These are phyloP conservation scores for Neolamprologus ventralis DNA, from an alignment of 2,113 vertebrate species.

Conservation along the genomic window DNA sequence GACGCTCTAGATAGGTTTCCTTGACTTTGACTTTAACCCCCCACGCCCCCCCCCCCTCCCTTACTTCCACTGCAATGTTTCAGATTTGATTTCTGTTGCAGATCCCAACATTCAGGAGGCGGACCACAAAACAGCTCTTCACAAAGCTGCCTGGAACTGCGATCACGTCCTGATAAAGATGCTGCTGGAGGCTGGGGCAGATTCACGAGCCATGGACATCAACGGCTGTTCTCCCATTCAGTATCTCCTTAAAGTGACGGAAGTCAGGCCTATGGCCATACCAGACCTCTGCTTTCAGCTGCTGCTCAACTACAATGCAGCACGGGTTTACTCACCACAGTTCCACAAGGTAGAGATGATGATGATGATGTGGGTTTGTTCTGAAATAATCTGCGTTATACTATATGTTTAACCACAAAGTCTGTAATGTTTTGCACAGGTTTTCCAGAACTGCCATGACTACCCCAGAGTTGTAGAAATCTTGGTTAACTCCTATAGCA, in stretches of 20 bases:
- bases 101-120: conserved; percentile 81
- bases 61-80: neutral
- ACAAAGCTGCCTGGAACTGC: conserved; percentile 96
- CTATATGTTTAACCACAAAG: neutral
- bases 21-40: neutral
- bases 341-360: conserved; percentile 85
- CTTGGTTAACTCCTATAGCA: conserved; percentile 83
- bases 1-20: neutral
- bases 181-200: conserved; percentile 85
- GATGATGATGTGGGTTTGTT: neutral
- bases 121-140: conserved; percentile 86
- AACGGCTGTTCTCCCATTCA: conserved; percentile 89
- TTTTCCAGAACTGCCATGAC: conserved; percentile 82
- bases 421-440: conserved; percentile 65
- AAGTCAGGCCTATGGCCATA: conserved; percentile 74
- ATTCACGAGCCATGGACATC: conserved; percentile 84
- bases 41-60: no score
- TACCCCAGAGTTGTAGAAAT: conserved; percentile 82
- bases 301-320: conserved; percentile 85
- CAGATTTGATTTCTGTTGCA: neutral
- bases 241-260: conserved; percentile 86
- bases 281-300: conserved; percentile 88
- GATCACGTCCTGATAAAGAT: conserved; percentile 86
- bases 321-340: conserved; percentile 85
- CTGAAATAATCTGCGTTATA: neutral